Base-by-base conservation (phyloP, 1,140 invertebrate species). In the Aphidius ervi region DNA sequence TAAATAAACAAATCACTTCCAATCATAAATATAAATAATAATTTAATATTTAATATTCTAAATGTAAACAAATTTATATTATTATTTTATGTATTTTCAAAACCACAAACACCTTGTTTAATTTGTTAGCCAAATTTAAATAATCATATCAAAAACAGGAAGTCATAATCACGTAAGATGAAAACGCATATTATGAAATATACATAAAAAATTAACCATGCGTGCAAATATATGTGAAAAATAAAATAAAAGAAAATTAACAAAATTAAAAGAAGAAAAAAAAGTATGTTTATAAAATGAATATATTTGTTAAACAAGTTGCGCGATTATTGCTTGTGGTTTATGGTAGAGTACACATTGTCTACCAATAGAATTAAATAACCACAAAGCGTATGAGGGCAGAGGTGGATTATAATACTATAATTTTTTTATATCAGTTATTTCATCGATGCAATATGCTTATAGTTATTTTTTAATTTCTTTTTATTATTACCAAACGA, bases 301-400 rank as follows among this genome's bases (percentile, higher is more conserved):
- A 59, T 46, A 9, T 20, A 16, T 52, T 46, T 59, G 31, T 54
- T n/a, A 39, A 58, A 39, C 50, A 41, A 58, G 56, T 63, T 63
- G 45, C 56, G 61, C 50, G 49, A 63, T 58, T 58, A 57, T 47
- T 53, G 56, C 39, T 43, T 53, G 56, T 16, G 61, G 55, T 62
- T 62, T 42, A 57, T 63, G 50, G 39, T 57, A 48, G 50, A 58
- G 40, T 63, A 46, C 49, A 63, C 52, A 63, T 58, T 56, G 46
- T 57, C 46, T 52, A 62, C 55, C 23, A 20, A 43, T 46, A 37
- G 39, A n/a, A 56, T 46, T 39, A 40, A 39, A 43, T 43, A 54
- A 56, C 39, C 31, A 39, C 41, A 7, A 20, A 23, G 23, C 23
- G 23, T 42, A 10, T 42, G 40, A 45, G 43, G 45, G 39, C 9